Percentiles rank a stretch among this genome's conserved stretches.
Conservation (phyloP, 2,797 vertebrate species). For the Diplodus puntazzo region DNA sequence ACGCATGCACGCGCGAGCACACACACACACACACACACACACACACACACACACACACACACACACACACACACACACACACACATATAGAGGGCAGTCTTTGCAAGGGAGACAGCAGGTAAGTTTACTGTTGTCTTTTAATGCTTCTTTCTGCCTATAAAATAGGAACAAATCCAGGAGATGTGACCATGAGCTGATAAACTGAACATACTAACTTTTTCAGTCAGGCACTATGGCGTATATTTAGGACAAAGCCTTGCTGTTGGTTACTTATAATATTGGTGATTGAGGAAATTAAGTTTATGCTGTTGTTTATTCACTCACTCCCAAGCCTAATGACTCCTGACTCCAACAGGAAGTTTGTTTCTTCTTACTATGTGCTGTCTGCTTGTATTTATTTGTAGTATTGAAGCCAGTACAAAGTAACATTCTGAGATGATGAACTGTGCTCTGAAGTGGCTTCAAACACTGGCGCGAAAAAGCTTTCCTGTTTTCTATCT, state of each 20-base stretch:
- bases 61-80: background rate
- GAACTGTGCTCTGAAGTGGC: background rate
- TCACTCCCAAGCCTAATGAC: background rate
- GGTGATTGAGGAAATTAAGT: background rate
- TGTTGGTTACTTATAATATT: background rate
- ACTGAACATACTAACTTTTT: background rate
- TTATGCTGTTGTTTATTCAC: background rate
- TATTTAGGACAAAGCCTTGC: background rate
- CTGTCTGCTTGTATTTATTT: background rate
- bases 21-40: background rate
- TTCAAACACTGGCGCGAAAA: background rate
- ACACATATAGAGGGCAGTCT: slow-evolving; percentile 7
- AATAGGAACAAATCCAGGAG: background rate
- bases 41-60: slow-evolving; percentile 3
- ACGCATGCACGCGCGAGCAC: slow-evolving; percentile 10
- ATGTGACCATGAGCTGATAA: background rate
- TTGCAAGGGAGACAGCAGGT: slow-evolving; percentile 43
- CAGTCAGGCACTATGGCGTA: too few species aligned
- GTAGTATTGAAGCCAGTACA: background rate
- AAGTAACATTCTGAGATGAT: background rate
- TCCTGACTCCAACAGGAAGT: background rate
- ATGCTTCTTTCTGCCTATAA: background rate
- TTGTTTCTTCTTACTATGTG: background rate
- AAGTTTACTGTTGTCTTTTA: slow-evolving; percentile 17
- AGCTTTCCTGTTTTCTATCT: background rate